Conservation (phyloP, 2,888 invertebrate species). For the Ceraclea dissimilis region DNA sequence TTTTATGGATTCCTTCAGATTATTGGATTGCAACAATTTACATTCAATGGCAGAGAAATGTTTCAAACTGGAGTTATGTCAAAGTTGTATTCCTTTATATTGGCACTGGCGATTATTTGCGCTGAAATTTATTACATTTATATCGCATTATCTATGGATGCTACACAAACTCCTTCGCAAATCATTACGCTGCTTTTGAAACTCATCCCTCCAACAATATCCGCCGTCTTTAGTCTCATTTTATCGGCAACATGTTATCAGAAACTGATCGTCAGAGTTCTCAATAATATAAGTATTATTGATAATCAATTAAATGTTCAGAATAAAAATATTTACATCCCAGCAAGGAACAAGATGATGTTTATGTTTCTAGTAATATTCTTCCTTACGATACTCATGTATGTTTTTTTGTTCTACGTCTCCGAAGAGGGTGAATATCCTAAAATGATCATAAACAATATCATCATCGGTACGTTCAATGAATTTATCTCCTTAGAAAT, state of each 20-base stretch:
- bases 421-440: background rate
- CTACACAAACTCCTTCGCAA: conserved; percentile 6
- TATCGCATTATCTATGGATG: background rate
- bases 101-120: conserved; percentile 12
- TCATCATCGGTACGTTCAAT: conserved; percentile 10
- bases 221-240: conserved; percentile 13
- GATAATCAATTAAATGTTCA: conserved; percentile 20
- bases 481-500: conserved; percentile 19
- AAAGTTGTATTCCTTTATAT: conserved; percentile 14
- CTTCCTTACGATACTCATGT: conserved; percentile 1
- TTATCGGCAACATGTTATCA: conserved; percentile 22
- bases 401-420: conserved; percentile 2
- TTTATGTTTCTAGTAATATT: conserved; percentile 6
- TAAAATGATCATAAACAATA: background rate
- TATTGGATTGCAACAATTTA: conserved; percentile 22
- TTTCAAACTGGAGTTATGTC: background rate
- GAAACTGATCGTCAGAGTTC: conserved; percentile 19
- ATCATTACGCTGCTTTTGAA: conserved; percentile 17
- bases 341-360: conserved; percentile 14
- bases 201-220: conserved; percentile 17
- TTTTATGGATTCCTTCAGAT: conserved; percentile 16
- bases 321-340: conserved; percentile 15
- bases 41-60: conserved; percentile 11
- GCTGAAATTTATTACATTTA: conserved; percentile 9
- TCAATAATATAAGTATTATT: conserved; percentile 21